phyloP scores from a whole-genome alignment of 2,888 invertebrate genomes.

The Bibio marci region DNA sequence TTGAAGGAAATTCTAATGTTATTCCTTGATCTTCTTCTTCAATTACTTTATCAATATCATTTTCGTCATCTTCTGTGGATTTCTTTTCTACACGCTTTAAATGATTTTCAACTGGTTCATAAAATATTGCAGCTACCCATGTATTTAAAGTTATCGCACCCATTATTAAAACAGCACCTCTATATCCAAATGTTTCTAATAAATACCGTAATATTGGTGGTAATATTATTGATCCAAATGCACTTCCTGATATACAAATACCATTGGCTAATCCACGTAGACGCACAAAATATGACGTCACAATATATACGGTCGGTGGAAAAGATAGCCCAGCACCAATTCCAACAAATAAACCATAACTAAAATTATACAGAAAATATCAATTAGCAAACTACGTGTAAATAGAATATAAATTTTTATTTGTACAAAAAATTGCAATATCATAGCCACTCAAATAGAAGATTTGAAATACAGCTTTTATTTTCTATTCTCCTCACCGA shows the following conservation, averaged over 20 bases:
- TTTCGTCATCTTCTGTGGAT: constrained; percentile 15
- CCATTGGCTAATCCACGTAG: constrained; percentile 71
- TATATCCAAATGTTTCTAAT: constrained; percentile 56
- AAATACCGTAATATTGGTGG: constrained; percentile 59
- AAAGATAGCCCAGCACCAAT: constrained; percentile 72
- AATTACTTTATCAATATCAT: constrained; percentile 17
- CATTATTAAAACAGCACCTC: constrained; percentile 63
- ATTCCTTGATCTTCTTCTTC: constrained; percentile 28
- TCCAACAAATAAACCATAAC: constrained; percentile 69
- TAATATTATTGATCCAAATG: constrained; percentile 68
- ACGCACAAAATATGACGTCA: constrained; percentile 69
- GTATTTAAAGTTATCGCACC: constrained; percentile 70
- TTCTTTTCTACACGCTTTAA: constrained; percentile 44
- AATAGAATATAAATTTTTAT: too few relatives aligned
- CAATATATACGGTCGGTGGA: constrained; percentile 79
- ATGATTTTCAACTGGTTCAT: constrained; percentile 69
- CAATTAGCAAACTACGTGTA: constrained; percentile 3
- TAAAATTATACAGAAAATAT: too few relatives aligned
- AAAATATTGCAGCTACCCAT: constrained; percentile 68
- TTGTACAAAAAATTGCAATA: too few relatives aligned
- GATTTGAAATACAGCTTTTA: too few relatives aligned
- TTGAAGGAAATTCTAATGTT: constrained; percentile 23
- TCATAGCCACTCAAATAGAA: too few relatives aligned
- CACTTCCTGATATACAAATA: constrained; percentile 75
- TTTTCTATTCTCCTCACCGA: too few relatives aligned